A percentile compares a stretch with the other conserved stretches of the same genome.
Conservation (phyloP, 2,888 invertebrate species). For the Nowickia ferox region DNA sequence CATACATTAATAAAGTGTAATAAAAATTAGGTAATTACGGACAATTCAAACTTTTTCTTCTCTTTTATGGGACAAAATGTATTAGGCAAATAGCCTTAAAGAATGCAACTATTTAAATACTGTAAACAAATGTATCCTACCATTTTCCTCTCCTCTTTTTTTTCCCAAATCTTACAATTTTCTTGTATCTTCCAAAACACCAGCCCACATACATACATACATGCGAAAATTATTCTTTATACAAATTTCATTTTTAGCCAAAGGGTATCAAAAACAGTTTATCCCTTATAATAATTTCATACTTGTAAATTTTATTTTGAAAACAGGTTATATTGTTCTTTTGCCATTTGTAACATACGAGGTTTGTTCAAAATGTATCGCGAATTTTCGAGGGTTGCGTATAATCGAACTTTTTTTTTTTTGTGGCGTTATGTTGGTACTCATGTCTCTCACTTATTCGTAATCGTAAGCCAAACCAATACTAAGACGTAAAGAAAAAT, state of each 20-base stretch:
- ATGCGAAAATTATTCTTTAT: conserved; percentile 33
- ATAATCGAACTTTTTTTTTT: too few relatives aligned
- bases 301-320: conserved; percentile 50
- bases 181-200: conserved; percentile 43
- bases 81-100: background rate
- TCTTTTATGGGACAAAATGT: too few relatives aligned
- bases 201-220: conserved; percentile 7
- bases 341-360: conserved; percentile 12
- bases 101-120: background rate
- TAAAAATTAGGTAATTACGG: too few relatives aligned
- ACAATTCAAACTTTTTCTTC: too few relatives aligned
- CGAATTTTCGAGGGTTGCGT: too few relatives aligned
- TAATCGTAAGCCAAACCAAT: conserved; percentile 21
- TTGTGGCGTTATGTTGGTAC: too few relatives aligned
- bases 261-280: conserved; percentile 74
- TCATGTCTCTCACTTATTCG: too few relatives aligned
- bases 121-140: background rate
- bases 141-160: conserved; percentile 34
- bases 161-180: conserved; percentile 61
- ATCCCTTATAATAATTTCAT: conserved; percentile 70
- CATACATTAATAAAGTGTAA: too few relatives aligned
- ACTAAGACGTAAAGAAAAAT: background rate
- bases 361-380: too few relatives aligned
- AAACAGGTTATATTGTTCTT: conserved; percentile 16
- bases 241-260: conserved; percentile 68